Evolutionary conservation across 1,140 invertebrate species (phyloP), one percentile per base, ranked within the genome.

Genomic region (Parapsyche elsis): DNA sequence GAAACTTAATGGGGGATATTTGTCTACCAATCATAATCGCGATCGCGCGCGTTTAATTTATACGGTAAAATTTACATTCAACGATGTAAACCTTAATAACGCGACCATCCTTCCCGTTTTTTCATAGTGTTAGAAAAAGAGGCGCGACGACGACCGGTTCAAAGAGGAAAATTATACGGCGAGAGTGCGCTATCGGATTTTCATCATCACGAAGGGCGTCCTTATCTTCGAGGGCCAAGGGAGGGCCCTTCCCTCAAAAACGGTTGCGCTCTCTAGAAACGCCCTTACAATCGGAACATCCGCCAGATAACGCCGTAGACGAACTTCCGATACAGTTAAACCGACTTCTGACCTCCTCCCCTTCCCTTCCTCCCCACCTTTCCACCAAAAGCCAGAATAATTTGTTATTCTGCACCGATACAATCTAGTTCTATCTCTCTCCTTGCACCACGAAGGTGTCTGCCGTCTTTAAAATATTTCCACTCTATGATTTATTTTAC

Each of bases 231-330:
- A 16, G 59, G 59, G 9, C 71, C 45, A 9, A 75, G 26, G 70
- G 30, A 71, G 70, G 30, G 23, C 9, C 45, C 45, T 45, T 23
- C 57, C 45, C 44, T 64, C 70, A 45, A 74, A 80, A 75, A 30
- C 53, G 53, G n/a, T 73, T 79, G n/a, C 9, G 9, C n/a, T 14
- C 5, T n/a, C 14, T 12, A 38, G 53, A 19, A 78, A 71, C 77
- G 71, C 71, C 79, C 79, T 46, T 61, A 80, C 70, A 80, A 67
- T 75, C 71, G 61, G 73, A 46, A 53, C 79, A 26, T 80, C 79
- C 79, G 71, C 21, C 14, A 5, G 79, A 80, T 80, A 80, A 75
- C 23, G 57, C 49, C 59, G 14, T 53, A 38, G 57, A 38, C 73
- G 2, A 26, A 76, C 73, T 80, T 80, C 71, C 79, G 79, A 64